These are phyloP conservation scores for Bolinopsis microptera DNA, from an alignment of 37 sponge, comb jelly and placozoan genomes.

Conservation along the genomic window DNA sequence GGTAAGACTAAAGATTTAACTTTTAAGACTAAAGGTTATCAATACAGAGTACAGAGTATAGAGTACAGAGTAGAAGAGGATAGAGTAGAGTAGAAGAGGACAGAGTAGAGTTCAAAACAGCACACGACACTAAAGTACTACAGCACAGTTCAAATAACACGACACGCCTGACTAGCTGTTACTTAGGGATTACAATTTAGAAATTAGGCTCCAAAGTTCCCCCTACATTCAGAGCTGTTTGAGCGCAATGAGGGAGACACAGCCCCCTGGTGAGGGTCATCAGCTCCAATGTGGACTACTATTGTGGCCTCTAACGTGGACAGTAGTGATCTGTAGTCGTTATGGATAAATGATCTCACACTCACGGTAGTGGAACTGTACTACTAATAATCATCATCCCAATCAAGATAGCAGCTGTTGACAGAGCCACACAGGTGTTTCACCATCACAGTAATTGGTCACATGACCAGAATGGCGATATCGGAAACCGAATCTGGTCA, in stretches of 20 bases:
- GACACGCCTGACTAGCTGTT: neutral
- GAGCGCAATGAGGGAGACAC: no score
- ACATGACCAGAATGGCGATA: neutral
- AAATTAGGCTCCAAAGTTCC: neutral
- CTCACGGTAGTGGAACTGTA: neutral
- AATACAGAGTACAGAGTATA: no score
- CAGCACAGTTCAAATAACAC: neutral
- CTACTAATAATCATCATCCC: neutral
- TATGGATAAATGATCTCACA: neutral
- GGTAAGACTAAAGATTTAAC: no score
- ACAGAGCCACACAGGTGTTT: neutral
- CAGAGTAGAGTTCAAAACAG: no score
- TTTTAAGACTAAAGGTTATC: no score
- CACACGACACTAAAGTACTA: no score
- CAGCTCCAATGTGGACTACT: no score
- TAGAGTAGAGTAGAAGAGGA: no score
- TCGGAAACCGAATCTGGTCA: neutral
- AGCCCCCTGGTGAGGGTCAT: no score
- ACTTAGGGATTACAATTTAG: neutral
- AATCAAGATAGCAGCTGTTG: neutral
- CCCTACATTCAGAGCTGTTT: neutral
- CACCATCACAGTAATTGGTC: neutral
- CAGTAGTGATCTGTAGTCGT: neutral
- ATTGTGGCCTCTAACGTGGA: no score
- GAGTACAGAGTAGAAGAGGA: no score